Percentiles rank a stretch among this genome's conserved stretches.
Conservation (phyloP, 2,113 vertebrate genomes). For the Dolichallabes microphthalmus region DNA sequence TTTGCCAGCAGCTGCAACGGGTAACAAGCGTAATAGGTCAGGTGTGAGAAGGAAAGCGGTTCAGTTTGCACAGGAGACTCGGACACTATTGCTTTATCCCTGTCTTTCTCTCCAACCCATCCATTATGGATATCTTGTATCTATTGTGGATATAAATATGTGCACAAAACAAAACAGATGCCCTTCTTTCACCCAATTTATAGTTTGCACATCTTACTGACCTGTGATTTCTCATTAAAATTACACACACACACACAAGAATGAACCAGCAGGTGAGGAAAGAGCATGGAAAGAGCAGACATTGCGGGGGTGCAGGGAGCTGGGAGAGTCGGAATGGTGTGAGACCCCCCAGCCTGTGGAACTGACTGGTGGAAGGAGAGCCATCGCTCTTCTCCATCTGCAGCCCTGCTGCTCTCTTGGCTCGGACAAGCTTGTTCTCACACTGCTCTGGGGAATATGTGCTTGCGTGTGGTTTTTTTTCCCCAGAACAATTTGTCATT, state of each 20-base stretch:
- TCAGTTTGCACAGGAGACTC: background rate
- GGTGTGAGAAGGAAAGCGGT: background rate
- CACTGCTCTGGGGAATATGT: constrained; percentile 10
- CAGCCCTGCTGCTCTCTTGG: constrained; percentile 55
- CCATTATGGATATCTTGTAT: background rate
- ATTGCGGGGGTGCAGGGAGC: constrained; percentile 34
- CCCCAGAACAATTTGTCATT: constrained; percentile 17
- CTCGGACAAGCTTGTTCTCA: constrained; percentile 36
- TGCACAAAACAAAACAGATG: background rate
- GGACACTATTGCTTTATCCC: background rate
- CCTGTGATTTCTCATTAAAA: background rate
- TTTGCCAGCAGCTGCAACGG: background rate
- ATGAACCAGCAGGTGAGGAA: constrained; percentile 9
- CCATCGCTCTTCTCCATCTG: constrained; percentile 50
- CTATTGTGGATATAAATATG: background rate
- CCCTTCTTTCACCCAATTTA: background rate
- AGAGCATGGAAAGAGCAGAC: constrained; percentile 39
- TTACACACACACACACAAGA: background rate
- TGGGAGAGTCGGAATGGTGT: constrained; percentile 35
- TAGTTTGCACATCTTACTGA: constrained; percentile 9
- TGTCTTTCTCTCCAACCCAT: background rate
- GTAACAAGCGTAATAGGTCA: background rate
- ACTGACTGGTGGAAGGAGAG: constrained; percentile 38
- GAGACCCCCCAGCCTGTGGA: constrained; percentile 47
- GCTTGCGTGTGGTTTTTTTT: constrained; percentile 12